These are phyloP conservation scores for Ganaspis brasiliensis DNA, from an alignment of 2,888 invertebrate genomes.

Conservation along the genomic window DNA sequence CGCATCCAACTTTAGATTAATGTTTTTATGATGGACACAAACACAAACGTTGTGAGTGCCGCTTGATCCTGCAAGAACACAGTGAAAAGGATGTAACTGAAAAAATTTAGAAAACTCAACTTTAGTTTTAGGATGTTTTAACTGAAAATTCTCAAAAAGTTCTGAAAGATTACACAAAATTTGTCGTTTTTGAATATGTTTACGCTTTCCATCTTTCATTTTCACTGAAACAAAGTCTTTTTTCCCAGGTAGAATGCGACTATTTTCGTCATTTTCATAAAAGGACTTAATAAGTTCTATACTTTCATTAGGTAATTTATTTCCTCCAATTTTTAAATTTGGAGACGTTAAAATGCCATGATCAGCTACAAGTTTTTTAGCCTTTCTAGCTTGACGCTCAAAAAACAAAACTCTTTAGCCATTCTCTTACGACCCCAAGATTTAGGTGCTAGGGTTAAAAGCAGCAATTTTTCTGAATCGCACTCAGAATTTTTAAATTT, in stretches of 20 bases:
- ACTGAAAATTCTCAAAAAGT: neutral
- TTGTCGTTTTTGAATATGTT: neutral
- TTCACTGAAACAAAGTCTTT: no score
- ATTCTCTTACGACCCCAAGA: conserved; percentile 1
- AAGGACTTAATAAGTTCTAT: no score
- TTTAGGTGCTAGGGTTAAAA: conserved; percentile 10
- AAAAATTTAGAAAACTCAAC: no score
- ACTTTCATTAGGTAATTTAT: no score
- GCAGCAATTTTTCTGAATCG: neutral
- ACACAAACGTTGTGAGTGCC: neutral
- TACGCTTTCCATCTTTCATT: neutral
- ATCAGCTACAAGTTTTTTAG: no score
- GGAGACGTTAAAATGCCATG: no score
- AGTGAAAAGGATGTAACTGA: no score
- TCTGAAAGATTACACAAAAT: neutral
- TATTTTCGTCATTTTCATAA: no score
- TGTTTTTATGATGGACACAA: neutral
- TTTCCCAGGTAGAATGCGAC: no score
- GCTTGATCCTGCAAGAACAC: no score
- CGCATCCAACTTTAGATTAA: neutral
- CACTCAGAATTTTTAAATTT: conserved; percentile 3
- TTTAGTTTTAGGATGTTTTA: neutral
- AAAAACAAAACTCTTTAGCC: no score
- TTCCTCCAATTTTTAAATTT: conserved; percentile 17
- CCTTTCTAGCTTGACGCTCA: no score